Evolutionary conservation across 2,113 vertebrate species (phyloP).

Genomic region (Australoheros scitulus): DNA sequence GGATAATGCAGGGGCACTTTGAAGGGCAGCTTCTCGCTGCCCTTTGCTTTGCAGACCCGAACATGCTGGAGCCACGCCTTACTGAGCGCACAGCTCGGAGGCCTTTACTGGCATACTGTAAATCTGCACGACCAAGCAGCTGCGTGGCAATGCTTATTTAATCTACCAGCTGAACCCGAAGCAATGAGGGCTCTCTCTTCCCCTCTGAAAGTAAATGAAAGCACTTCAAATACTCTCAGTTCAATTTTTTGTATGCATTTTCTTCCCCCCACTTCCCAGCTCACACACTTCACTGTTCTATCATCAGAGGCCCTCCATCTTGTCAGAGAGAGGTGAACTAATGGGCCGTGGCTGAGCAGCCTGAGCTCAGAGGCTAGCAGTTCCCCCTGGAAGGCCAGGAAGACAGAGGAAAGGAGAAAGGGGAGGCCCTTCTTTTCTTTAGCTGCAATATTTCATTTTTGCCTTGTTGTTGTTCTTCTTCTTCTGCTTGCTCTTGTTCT

Average conservation of each 20-base stretch:
- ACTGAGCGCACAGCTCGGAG: slow-evolving; percentile 54
- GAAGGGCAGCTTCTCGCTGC: slow-evolving; percentile 43
- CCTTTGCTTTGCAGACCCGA: slow-evolving; percentile 37
- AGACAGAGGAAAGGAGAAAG: slow-evolving; percentile 23
- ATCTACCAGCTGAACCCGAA: slow-evolving; percentile 69
- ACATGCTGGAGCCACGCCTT: slow-evolving; percentile 36
- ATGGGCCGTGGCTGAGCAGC: slow-evolving; percentile 68
- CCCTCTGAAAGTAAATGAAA: slow-evolving; percentile 50
- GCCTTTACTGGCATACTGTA: slow-evolving; percentile 37
- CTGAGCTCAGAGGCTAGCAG: slow-evolving; percentile 68
- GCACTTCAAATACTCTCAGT: slow-evolving; percentile 30
- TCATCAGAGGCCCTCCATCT: slow-evolving; percentile 70
- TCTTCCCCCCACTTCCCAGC: not conserved
- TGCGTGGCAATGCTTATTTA: slow-evolving; percentile 50
- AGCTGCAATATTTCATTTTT: slow-evolving; percentile 22
- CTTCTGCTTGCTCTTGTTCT: too few relatives aligned
- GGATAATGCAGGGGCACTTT: slow-evolving; percentile 52
- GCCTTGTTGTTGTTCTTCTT: not conserved
- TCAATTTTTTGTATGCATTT: slow-evolving; percentile 32
- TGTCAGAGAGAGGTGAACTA: slow-evolving; percentile 72
- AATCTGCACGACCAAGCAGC: slow-evolving; percentile 59
- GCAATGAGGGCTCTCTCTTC: slow-evolving; percentile 42
- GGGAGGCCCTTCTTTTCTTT: slow-evolving; percentile 6
- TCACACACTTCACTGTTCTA: slow-evolving; percentile 53
- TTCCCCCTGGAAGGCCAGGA: slow-evolving; percentile 54